phyloP scores from a whole-genome alignment of 2,888 invertebrate species.

The Drosophila picticornis region DNA sequence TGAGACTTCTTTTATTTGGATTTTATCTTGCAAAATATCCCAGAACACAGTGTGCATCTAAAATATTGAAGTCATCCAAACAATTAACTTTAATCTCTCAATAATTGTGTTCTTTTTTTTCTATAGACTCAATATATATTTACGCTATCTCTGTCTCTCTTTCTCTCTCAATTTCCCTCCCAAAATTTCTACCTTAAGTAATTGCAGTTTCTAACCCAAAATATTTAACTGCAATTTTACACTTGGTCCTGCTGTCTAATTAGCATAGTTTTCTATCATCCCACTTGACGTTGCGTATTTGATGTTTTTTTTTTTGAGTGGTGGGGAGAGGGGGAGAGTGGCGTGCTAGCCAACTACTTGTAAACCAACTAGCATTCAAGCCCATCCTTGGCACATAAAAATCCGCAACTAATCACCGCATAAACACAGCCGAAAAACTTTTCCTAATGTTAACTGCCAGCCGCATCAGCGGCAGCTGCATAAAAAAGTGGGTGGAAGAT shows the following conservation, averaged over 20 bases:
- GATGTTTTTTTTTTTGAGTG: constrained; percentile 28
- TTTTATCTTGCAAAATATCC: not conserved
- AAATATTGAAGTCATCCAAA: not conserved
- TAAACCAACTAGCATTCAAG: constrained; percentile 37
- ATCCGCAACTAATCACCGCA: constrained; percentile 66
- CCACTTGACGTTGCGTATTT: constrained; percentile 42
- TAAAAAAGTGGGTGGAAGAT: constrained; percentile 16
- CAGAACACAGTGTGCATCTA: not conserved
- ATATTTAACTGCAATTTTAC: constrained; percentile 40
- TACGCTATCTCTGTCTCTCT: not conserved
- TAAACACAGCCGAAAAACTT: constrained; percentile 63
- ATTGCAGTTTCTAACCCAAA: constrained; percentile 13
- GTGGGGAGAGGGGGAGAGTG: not conserved
- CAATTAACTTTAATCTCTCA: not conserved
- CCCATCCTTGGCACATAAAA: constrained; percentile 55
- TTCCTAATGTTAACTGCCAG: constrained; percentile 50
- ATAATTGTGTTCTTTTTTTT: too few species aligned
- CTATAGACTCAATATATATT: too few species aligned
- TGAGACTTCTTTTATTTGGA: not conserved
- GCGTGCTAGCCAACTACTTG: constrained; percentile 28
- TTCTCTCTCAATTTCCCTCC: not conserved
- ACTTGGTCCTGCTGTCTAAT: constrained; percentile 48
- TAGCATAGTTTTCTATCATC: constrained; percentile 31
- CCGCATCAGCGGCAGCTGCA: constrained; percentile 38
- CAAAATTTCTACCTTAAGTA: not conserved